phyloP scores from a whole-genome alignment of 2,113 vertebrate species.

The Ellobius talpinus region DNA sequence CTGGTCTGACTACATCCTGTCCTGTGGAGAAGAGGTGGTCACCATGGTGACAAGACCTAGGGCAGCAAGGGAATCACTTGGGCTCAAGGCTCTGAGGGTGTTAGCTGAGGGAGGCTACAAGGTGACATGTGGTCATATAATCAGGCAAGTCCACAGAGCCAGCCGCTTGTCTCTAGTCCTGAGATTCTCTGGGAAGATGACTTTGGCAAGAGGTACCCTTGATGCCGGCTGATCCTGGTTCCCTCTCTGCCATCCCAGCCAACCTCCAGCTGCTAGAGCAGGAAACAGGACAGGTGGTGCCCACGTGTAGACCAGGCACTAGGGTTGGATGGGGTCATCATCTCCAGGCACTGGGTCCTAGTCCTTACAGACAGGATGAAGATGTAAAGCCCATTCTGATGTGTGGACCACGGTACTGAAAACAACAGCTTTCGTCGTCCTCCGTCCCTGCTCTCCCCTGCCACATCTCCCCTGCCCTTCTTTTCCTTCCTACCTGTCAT shows the following conservation, averaged over 20 bases:
- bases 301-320: background rate
- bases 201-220: background rate
- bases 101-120: background rate
- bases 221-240: background rate
- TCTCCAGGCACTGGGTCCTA: background rate
- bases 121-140: background rate
- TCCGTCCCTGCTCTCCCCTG: too few relatives aligned
- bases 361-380: background rate
- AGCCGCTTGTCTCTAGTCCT: background rate
- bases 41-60: background rate
- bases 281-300: too few relatives aligned
- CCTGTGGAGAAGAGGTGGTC: background rate
- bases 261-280: background rate
- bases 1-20: background rate
- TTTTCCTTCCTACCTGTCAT: too few relatives aligned
- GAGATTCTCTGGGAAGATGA: background rate
- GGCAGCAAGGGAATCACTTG: background rate
- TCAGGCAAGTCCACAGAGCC: background rate
- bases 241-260: background rate
- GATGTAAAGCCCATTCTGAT: background rate
- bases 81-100: background rate
- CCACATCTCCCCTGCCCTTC: too few relatives aligned
- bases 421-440: rapidly evolving
- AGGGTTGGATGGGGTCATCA: background rate
- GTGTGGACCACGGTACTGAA: rapidly evolving